These are phyloP conservation scores for Colaptes auratus DNA, from an alignment of 2,113 vertebrate genomes.

Conservation along the genomic window DNA sequence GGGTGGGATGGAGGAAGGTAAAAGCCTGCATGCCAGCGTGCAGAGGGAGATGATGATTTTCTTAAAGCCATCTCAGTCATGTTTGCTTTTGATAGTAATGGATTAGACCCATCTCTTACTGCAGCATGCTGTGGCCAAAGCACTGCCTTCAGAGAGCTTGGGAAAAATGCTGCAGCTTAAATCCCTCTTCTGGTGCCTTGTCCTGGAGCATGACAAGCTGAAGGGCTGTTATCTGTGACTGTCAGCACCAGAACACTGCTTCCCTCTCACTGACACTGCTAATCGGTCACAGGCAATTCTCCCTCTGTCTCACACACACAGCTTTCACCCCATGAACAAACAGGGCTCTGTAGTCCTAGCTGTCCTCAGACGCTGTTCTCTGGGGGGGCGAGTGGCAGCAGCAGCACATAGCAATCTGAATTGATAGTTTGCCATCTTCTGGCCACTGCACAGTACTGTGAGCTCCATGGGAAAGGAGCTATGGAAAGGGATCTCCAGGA, in stretches of 20 bases:
- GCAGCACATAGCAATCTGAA: not conserved
- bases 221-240: not conserved
- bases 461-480: not conserved
- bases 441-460: not conserved
- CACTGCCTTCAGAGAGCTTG: not conserved
- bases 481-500: not conserved
- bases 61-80: not conserved
- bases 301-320: not conserved
- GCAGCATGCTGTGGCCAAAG: not conserved
- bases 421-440: slow-evolving; percentile 53
- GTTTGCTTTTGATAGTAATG: not conserved
- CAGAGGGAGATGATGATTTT: not conserved
- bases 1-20: not conserved
- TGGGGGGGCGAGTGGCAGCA: not conserved
- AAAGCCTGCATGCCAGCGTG: not conserved
- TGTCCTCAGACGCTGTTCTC: not conserved
- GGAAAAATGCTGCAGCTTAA: not conserved
- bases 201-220: not conserved
- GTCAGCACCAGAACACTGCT: not conserved
- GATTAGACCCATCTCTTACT: not conserved
- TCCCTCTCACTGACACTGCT: not conserved
- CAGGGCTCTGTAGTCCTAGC: not conserved
- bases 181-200: not conserved
- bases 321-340: not conserved
- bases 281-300: not conserved